Evolutionary conservation across 64 coral and sea anemone genomes (phyloP), one percentile per base, ranked within the genome.

Genomic region (Dendronephthya gigantea): DNA sequence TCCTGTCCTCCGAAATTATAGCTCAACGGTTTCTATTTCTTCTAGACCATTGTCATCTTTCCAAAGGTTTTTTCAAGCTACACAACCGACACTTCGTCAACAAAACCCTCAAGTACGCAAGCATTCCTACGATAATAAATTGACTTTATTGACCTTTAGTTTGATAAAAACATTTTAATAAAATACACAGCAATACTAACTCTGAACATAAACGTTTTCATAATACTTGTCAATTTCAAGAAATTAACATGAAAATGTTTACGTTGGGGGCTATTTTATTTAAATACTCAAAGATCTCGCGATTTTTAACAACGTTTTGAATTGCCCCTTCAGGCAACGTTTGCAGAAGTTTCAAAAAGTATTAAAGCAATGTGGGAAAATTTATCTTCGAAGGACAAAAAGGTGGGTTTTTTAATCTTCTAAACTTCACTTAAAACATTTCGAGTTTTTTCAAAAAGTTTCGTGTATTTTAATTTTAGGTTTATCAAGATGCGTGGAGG

Each of bases 321-420:
- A 8, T 34, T 27, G 12, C n/a, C 30, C 25, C 16, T 27, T 75
- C 30, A 75, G 69, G 69, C 69, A 14, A 79, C 32, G 13, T 79
- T 79, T 79, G 72, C 30, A 12, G 72, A 79, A 79, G 31, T 79
- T 79, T 36, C 72, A 79, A 34, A 39, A 79, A 79, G 30, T 79
- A 39, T 39, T 19, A 79, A 79, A 39, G 36, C 10, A 39, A 79
- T 79, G 72, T 79, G 72, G 72, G 72, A 79, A 79, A 35, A 19
- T 16, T 39, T 79, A 12, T 33, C 25, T 79, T 29, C 72, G 22
- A 79, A 79, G 37, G 72, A 79, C 32, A 79, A 79, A 39, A 79
- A 79, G 72, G 72, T 79, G 15, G 5, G 72, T 8, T n/a, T n/a
- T n/a, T n/a, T n/a, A n/a, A n/a, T n/a, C n/a, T n/a, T n/a, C n/a